These are phyloP conservation scores for Habroteleia sp. DNA, from an alignment of 2,888 invertebrate genomes.

Conservation along the genomic window DNA sequence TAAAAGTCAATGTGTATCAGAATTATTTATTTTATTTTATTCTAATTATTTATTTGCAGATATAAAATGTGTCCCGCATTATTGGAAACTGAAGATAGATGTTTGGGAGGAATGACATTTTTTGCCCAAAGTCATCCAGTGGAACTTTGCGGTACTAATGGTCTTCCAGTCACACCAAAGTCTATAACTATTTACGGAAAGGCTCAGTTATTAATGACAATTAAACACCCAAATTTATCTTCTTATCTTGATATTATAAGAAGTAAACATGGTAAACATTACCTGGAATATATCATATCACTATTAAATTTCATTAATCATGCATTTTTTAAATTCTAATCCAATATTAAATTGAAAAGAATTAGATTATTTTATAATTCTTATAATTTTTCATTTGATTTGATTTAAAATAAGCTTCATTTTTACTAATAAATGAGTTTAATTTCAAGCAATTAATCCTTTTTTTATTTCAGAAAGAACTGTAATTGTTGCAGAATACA, in stretches of 20 bases:
- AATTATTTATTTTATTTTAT: too few species aligned
- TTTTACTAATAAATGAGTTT: too few species aligned
- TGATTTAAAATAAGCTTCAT: too few species aligned
- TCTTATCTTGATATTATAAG: conserved; percentile 94
- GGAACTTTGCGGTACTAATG: conserved; percentile 97
- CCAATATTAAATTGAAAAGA: too few species aligned
- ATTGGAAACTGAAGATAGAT: conserved; percentile 81
- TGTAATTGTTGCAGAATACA: conserved; percentile 91
- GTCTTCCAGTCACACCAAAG: conserved; percentile 97
- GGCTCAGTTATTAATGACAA: conserved; percentile 90
- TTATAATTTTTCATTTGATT: too few species aligned
- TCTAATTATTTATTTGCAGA: too few species aligned
- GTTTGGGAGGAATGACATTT: conserved; percentile 94
- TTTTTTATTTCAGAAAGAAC: conserved; percentile 92
- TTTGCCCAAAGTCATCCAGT: conserved; percentile 94
- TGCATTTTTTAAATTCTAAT: too few species aligned
- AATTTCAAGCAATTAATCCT: too few species aligned
- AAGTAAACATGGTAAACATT: conserved; percentile 98
- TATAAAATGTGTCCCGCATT: conserved; percentile 77
- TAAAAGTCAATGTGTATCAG: too few species aligned
- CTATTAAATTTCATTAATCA: too few species aligned
- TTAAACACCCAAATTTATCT: conserved; percentile 91
- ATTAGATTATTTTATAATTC: too few species aligned
- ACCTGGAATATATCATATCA: too few species aligned
- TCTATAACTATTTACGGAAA: conserved; percentile 96